Evolutionary conservation across 2,113 vertebrate species (phyloP), one percentile per base, ranked within the genome.

Genomic region (Eubucco bourcierii): DNA sequence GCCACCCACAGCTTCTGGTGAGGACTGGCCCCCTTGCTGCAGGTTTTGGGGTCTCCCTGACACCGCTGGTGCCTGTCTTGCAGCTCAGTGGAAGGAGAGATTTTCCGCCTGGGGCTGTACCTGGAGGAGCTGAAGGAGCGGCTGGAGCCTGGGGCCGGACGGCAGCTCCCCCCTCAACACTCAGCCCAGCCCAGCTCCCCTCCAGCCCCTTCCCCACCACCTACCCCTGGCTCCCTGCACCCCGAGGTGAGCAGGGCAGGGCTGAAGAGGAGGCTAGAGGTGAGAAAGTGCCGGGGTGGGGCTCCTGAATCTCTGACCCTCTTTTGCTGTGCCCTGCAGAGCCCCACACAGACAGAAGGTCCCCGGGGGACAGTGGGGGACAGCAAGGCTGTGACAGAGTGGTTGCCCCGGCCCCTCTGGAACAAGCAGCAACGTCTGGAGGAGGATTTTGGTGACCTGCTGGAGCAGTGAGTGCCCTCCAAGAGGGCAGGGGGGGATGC

Each of bases 91-190:
- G 99, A 98, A 95, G 98, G 98, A 25, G 95, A 98, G 82, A 98
- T 99, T 78, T 98, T 98, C 93, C 97, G 94, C 61, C 97, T 98
- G 87, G 98, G 98, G 23, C 93, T 98, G 81, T 93, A 39, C 28
- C 80, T 99, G 94, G 99, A 99, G 9, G 98, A 98, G 70, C 94
- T 99, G 77, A 98, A 97, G 95, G 98, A 99, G 71, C 93, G 46
- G 73, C 59, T 98, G 74, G 97, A 98, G 14, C 94, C 92, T 18
- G 56, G 77, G 12, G 29, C 12, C 13, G 76, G 67, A 71, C 74
- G 31, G 13, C 95, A 80, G 73, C 53, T 28, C 12, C 50, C 21
- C 6, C 64, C 65, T 0, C 46, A 77, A 9, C 5, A 0, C 46
- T 24, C 28, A 2, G 18, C 53, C 12, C 80, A 39, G 33, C n/a